These are phyloP conservation scores for Cheilosia impressa DNA, from an alignment of 2,888 invertebrate species.

Conservation along the genomic window DNA sequence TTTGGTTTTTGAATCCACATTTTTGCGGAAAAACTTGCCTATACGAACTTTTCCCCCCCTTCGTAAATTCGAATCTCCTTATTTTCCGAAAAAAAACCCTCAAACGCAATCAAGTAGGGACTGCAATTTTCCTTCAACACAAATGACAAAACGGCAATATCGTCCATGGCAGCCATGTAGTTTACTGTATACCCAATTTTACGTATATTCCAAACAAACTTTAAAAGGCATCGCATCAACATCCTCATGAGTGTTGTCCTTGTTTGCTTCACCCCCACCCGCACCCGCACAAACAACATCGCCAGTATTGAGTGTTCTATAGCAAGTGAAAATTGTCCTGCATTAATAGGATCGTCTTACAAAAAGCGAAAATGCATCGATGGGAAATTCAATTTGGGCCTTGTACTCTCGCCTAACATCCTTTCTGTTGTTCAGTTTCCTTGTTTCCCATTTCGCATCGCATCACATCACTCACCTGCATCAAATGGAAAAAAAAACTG, in stretches of 20 bases:
- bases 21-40: no score
- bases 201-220: constrained; percentile 17
- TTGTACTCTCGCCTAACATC: constrained; percentile 56
- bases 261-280: constrained; percentile 28
- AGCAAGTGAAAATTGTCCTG: constrained; percentile 61
- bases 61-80: no score
- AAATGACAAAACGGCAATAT: no score
- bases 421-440: constrained; percentile 43
- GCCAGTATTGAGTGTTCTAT: constrained; percentile 26
- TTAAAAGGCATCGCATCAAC: constrained; percentile 27
- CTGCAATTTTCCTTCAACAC: no score
- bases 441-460: constrained; percentile 57
- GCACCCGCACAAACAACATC: constrained; percentile 22
- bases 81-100: no score
- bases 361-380: constrained; percentile 68
- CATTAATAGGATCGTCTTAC: constrained; percentile 73
- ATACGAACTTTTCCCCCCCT: no score
- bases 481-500: constrained; percentile 29
- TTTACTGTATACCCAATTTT: no score
- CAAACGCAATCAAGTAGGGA: no score
- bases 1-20: no score
- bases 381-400: constrained; percentile 74
- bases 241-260: constrained; percentile 31
- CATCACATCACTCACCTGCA: constrained; percentile 49
- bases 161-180: no score